phyloP scores from a whole-genome alignment of 2,797 vertebrate species.

The Arnoldichthys spilopterus region DNA sequence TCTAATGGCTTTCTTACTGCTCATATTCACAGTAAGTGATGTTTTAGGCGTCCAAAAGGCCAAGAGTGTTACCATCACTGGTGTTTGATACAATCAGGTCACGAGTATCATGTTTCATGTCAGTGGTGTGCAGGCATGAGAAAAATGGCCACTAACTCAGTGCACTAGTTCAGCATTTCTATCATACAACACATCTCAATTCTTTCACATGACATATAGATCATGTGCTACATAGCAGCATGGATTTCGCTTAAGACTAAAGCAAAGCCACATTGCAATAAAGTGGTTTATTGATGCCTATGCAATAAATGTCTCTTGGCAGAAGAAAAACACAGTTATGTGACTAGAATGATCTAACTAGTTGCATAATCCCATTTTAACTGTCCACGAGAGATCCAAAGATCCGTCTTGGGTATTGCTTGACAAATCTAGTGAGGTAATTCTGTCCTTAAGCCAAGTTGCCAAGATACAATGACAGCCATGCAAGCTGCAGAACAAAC shows the following conservation, averaged over 20 bases:
- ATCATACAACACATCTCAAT: conserved; percentile 33
- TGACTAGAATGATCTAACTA: neutral
- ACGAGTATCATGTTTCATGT: conserved; percentile 28
- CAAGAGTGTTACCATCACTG: neutral
- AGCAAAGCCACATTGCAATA: neutral
- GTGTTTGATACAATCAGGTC: conserved; percentile 29
- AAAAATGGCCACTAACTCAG: conserved; percentile 13
- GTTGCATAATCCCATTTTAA: conserved; percentile 5
- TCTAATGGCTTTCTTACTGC: too few species aligned
- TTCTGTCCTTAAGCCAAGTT: conserved; percentile 9
- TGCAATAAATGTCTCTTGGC: neutral
- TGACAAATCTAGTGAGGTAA: neutral
- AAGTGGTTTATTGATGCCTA: neutral
- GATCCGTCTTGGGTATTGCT: neutral
- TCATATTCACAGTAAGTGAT: too few species aligned
- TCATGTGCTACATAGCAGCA: neutral
- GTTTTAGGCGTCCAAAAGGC: too few species aligned
- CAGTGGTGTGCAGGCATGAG: neutral
- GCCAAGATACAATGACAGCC: conserved; percentile 4
- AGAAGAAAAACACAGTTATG: neutral
- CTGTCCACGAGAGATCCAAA: neutral
- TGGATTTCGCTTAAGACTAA: neutral
- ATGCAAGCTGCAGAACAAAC: conserved; percentile 18
- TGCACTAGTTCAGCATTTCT: neutral
- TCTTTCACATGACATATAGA: conserved; percentile 10